phyloP scores from a whole-genome alignment of 2,888 invertebrate species.

The Epirrhoe alternata region DNA sequence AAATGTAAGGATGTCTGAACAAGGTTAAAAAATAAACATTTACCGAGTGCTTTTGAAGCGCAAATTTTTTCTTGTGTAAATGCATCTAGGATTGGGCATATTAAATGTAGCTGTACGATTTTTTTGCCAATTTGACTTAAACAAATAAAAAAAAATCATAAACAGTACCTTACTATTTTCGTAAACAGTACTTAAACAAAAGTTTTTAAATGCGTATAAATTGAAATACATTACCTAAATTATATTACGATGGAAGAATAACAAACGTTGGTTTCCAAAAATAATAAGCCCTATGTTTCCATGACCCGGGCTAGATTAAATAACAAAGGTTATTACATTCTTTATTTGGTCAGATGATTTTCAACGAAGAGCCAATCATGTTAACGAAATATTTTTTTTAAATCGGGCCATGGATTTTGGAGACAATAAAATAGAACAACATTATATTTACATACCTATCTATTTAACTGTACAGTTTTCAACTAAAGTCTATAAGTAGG shows the following conservation, averaged over 20 bases:
- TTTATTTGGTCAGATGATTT: not conserved
- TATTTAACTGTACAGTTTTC: not conserved
- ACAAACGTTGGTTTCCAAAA: not conserved
- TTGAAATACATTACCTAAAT: no score
- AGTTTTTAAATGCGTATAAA: constrained; percentile 50
- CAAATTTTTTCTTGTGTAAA: no score
- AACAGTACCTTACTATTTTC: no score
- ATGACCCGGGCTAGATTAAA: not conserved
- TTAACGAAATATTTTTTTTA: not conserved
- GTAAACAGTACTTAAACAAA: no score
- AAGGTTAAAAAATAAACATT: no score
- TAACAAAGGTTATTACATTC: not conserved
- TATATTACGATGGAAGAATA: not conserved
- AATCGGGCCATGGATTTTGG: not conserved
- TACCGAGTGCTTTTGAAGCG: no score
- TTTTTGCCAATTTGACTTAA: no score
- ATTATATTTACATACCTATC: not conserved
- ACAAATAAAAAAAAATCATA: no score
- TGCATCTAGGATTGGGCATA: no score
- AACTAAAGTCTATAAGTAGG: constrained; percentile 14
- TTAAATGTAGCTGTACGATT: no score
- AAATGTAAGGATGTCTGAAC: no score
- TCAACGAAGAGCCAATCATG: not conserved
- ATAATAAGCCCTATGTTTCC: not conserved
- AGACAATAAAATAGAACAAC: no score